Evolutionary conservation across 2,113 vertebrate genomes (phyloP).

Genomic region (Lepus americanus): DNA sequence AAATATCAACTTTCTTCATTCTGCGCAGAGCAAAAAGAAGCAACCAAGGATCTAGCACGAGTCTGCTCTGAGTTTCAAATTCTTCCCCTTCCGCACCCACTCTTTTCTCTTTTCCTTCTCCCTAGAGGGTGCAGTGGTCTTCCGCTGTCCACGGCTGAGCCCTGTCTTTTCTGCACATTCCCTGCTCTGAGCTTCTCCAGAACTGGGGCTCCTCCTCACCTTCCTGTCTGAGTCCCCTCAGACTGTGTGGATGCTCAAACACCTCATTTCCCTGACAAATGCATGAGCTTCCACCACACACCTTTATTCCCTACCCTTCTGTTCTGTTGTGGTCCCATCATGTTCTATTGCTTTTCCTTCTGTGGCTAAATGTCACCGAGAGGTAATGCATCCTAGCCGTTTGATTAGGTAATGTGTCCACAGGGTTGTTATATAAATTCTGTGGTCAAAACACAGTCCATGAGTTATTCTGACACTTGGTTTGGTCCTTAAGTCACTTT

Average conservation of each 20-base stretch:
- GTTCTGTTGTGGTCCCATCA: not conserved
- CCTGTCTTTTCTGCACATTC: not conserved
- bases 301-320: not conserved
- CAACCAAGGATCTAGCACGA: not conserved
- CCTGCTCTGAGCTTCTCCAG: not conserved
- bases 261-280: not conserved
- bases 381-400: not conserved
- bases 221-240: conserved; percentile 26
- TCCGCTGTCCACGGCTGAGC: not conserved
- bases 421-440: not conserved
- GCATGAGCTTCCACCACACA: not conserved
- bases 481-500: not conserved
- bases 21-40: not conserved
- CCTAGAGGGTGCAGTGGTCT: not conserved
- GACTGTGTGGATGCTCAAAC: not conserved
- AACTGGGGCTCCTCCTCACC: not conserved
- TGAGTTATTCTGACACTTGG: not conserved
- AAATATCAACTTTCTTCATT: not conserved
- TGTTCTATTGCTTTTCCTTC: not conserved
- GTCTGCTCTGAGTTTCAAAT: not conserved
- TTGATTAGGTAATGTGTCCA: not conserved
- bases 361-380: not conserved
- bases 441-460: not conserved
- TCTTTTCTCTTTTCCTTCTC: not conserved
- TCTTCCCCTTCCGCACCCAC: no score